Percentiles rank a stretch among this genome's conserved stretches.
phyloP scores from a whole-genome alignment of 2,797 vertebrate genomes.

The Urosaurus nigricauda region DNA sequence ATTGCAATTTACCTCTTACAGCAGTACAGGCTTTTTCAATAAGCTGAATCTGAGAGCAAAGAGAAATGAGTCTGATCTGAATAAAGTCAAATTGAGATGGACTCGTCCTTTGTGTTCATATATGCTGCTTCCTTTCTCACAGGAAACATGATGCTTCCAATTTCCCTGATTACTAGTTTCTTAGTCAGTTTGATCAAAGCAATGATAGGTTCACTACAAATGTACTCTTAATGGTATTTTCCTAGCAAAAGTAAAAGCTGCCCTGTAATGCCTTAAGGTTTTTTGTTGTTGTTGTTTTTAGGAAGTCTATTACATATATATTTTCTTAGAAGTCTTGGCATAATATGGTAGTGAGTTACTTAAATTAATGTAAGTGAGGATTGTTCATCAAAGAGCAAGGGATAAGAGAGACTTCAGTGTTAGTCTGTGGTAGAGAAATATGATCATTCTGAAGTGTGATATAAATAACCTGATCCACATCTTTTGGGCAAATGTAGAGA shows the following conservation, averaged over 20 bases:
- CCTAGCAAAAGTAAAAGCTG: slow-evolving; percentile 74
- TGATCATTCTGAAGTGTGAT: not conserved
- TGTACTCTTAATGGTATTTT: slow-evolving; percentile 77
- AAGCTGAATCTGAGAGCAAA: slow-evolving; percentile 71
- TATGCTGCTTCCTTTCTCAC: slow-evolving; percentile 73
- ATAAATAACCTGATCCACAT: not conserved
- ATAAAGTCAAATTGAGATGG: slow-evolving; percentile 75
- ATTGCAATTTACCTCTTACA: slow-evolving; percentile 62
- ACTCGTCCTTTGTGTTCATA: slow-evolving; percentile 70
- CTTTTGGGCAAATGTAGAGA: not conserved
- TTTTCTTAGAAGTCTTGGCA: slow-evolving; percentile 56
- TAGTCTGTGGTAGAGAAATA: slow-evolving; percentile 16
- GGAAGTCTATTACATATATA: slow-evolving; percentile 66
- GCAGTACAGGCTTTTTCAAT: slow-evolving; percentile 63
- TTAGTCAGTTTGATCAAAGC: slow-evolving; percentile 77
- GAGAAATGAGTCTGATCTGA: slow-evolving; percentile 66
- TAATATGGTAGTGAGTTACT: slow-evolving; percentile 63
- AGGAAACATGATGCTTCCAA: slow-evolving; percentile 73
- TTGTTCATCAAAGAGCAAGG: slow-evolving; percentile 55
- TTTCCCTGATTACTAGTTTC: slow-evolving; percentile 80
- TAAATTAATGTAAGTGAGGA: slow-evolving; percentile 74
- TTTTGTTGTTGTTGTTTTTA: slow-evolving; percentile 16
- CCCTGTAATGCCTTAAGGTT: slow-evolving; percentile 67
- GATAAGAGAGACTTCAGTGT: slow-evolving; percentile 59
- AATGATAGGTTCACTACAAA: slow-evolving; percentile 76